Percentiles rank a stretch among this genome's conserved stretches.
These are phyloP conservation scores for Pimpla rufipes DNA, from an alignment of 2,888 invertebrate species.

Conservation along the genomic window DNA sequence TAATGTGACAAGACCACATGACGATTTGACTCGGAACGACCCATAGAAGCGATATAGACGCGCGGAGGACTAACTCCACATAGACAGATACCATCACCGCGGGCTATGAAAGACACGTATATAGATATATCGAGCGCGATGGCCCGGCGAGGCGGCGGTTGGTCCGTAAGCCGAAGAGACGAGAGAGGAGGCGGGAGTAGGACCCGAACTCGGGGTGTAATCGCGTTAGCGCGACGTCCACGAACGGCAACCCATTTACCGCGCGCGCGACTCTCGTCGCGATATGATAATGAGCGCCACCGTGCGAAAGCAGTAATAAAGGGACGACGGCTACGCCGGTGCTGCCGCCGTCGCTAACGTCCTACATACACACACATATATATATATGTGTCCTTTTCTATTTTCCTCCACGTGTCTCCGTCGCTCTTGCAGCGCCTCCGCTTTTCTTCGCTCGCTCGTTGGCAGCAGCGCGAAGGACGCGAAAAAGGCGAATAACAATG, in stretches of 20 bases:
- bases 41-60: not conserved
- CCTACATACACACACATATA: too few relatives aligned
- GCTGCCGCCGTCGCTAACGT: not conserved
- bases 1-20: too few relatives aligned
- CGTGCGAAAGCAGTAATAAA: slow-evolving; percentile 43
- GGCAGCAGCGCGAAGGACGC: not conserved
- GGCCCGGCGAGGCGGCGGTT: slow-evolving; percentile 16
- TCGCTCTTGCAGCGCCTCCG: slow-evolving; percentile 6
- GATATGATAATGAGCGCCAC: slow-evolving; percentile 49
- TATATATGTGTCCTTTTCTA: slow-evolving; percentile 1
- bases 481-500: slow-evolving; percentile 29
- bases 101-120: not conserved
- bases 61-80: not conserved
- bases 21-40: not conserved
- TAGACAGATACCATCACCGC: not conserved
- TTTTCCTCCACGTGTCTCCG: not conserved
- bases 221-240: slow-evolving; percentile 63
- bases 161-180: slow-evolving; percentile 14
- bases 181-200: slow-evolving; percentile 32
- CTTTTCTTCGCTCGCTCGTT: too few relatives aligned
- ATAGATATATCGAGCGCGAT: not conserved
- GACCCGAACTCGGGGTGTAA: slow-evolving; percentile 53
- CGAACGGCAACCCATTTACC: slow-evolving; percentile 65
- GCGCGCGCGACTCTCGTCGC: slow-evolving; percentile 32
- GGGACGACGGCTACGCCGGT: not conserved